Evolutionary conservation across 2,888 invertebrate genomes (phyloP), one percentile per base, ranked within the genome.

Genomic region (Protonemura montana): DNA sequence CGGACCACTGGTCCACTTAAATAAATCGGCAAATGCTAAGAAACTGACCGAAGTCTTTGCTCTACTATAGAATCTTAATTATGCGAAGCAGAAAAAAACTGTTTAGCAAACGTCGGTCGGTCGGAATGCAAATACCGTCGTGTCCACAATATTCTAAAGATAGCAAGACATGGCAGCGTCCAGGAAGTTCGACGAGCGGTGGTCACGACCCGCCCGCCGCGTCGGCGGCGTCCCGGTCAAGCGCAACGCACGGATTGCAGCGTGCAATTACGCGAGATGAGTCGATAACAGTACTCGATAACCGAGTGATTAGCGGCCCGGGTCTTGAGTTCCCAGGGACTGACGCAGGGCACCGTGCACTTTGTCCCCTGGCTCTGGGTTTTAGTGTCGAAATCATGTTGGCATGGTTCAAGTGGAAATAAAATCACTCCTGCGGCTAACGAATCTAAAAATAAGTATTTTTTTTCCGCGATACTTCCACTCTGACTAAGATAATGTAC

Each of bases 321-420:
- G 59, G n/a, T n/a, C n/a, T n/a, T 59, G 21, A 59, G 13, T 59
- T 59, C 59, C 59, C 59, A 59, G 59, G 26, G 13, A 25, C 25
- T 78, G 78, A 6, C 26, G 76, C 16, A 13, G 6, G 3, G 26
- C 21, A 13, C 35, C 35, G 35, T 35, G 35, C 35, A 35, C 35
- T 35, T 78, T 78, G 78, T 28, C 78, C 78, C 27, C 21, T 78
- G 78, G 78, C 78, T 10, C 1, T 78, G n/a, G 78, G 78, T 78
- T 25, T 78, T 21, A 25, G 78, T 78, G 78, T n/a, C 78, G 78
- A 78, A 78, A 27, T 78, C 78, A 78, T 78, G 78, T 3, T 35
- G 5, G 5, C 6, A 59, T 2, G 21, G 59, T 59, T 59, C 35
- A 35, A 35, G 35, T 6, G 35, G 35, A 35, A 3, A 35, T 10